These are phyloP conservation scores for Philotrypesis tridentata DNA, from an alignment of 1,140 invertebrate genomes.

Conservation along the genomic window DNA sequence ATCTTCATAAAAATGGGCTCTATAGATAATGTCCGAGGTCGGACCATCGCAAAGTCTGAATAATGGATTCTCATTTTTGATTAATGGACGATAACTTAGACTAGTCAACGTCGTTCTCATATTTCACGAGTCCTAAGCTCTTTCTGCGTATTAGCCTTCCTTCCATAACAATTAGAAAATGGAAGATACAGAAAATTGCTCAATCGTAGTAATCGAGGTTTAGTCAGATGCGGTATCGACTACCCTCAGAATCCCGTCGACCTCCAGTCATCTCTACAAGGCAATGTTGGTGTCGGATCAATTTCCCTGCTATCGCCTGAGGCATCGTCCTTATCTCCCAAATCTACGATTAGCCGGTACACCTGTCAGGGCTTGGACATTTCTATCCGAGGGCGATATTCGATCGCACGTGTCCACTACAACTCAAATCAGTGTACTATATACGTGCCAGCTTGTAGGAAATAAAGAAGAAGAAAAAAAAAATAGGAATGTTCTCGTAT, in stretches of 20 bases:
- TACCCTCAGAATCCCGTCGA: neutral
- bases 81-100: neutral
- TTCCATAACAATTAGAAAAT: neutral
- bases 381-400: neutral
- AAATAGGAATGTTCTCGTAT: neutral
- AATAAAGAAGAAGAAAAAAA: neutral
- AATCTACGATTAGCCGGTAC: neutral
- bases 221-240: neutral
- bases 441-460: neutral
- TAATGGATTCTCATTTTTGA: neutral
- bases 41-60: conserved; percentile 13
- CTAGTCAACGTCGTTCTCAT: neutral
- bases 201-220: neutral
- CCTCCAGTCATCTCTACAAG: neutral
- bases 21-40: conserved; percentile 24
- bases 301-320: neutral
- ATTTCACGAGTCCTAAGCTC: neutral
- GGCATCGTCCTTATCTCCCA: neutral
- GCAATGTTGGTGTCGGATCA: neutral
- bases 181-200: no score
- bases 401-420: neutral
- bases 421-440: neutral
- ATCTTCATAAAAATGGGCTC: conserved; percentile 22
- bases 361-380: neutral
- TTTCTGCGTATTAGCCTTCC: no score